Evolutionary conservation across 2,113 vertebrate species (phyloP).

Genomic region (Sinocyclocheilus rhinocerous): DNA sequence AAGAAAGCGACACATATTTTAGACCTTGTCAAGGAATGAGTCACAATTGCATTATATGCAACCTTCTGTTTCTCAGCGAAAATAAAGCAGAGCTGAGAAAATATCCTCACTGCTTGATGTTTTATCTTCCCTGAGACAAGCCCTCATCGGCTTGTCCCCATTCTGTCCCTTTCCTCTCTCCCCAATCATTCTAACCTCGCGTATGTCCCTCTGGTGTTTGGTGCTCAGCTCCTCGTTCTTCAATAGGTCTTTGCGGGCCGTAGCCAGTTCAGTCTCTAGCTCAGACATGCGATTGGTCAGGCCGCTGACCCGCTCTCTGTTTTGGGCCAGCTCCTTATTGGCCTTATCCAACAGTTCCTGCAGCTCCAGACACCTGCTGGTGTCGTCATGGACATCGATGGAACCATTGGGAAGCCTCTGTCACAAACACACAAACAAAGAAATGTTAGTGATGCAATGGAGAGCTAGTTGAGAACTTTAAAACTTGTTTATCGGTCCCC

Average conservation of each 20-base stretch:
- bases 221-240: conserved; percentile 91
- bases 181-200: conserved; percentile 81
- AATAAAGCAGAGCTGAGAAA: background rate
- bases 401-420: conserved; percentile 84
- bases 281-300: conserved; percentile 81
- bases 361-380: conserved; percentile 81
- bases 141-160: background rate
- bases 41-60: background rate
- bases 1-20: no score
- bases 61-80: background rate
- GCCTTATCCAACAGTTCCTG: conserved; percentile 93
- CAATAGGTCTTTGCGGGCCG: conserved; percentile 88
- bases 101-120: background rate
- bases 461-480: background rate
- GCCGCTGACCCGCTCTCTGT: conserved; percentile 81
- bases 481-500: conserved; percentile 14
- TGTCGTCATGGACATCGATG: conserved; percentile 84
- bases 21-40: background rate
- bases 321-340: conserved; percentile 88
- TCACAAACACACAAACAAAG: background rate
- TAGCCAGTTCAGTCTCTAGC: conserved; percentile 88
- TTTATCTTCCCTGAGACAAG: background rate
- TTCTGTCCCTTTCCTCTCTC: conserved; percentile 26
- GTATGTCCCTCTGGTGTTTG: conserved; percentile 93
- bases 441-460: background rate